phyloP scores from a whole-genome alignment of 1,140 invertebrate genomes.

The Choristoneura fumiferana region DNA sequence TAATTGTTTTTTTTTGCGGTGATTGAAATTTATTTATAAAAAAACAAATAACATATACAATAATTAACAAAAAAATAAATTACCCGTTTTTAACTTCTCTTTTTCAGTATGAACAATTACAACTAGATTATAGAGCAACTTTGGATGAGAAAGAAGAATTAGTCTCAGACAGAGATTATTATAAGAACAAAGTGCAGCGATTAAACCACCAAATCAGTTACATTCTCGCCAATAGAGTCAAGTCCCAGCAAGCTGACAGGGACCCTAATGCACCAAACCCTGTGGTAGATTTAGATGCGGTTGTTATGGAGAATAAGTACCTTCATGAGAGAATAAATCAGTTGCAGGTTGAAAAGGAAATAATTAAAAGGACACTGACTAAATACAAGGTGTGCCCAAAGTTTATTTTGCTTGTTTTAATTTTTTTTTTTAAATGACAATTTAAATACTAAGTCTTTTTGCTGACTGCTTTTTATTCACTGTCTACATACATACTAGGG shows the following conservation, averaged over 20 bases:
- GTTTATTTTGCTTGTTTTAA: no score
- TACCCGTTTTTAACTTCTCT: constrained; percentile 18
- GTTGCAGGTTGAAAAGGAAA: constrained; percentile 87
- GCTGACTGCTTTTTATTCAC: no score
- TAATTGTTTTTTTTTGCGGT: no score
- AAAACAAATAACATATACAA: no score
- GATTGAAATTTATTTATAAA: no score
- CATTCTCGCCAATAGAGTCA: constrained; percentile 78
- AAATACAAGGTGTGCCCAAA: constrained; percentile 90
- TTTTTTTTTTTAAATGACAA: no score
- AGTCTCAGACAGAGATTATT: constrained; percentile 89
- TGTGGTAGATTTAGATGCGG: constrained; percentile 88
- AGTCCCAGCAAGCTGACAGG: constrained; percentile 45
- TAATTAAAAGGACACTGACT: constrained; percentile 83
- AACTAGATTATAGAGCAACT: constrained; percentile 86
- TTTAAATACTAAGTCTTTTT: no score
- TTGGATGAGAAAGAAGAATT: constrained; percentile 93
- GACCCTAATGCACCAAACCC: constrained; percentile 59
- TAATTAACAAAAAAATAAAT: no score
- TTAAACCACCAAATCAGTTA: constrained; percentile 90
- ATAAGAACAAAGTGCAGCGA: constrained; percentile 90
- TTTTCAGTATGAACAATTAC: constrained; percentile 81
- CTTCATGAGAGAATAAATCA: constrained; percentile 90
- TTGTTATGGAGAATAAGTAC: constrained; percentile 91
- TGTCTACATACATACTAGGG: no score